Evolutionary conservation across 2,797 vertebrate genomes (phyloP).

Genomic region (Acanthornis magna): DNA sequence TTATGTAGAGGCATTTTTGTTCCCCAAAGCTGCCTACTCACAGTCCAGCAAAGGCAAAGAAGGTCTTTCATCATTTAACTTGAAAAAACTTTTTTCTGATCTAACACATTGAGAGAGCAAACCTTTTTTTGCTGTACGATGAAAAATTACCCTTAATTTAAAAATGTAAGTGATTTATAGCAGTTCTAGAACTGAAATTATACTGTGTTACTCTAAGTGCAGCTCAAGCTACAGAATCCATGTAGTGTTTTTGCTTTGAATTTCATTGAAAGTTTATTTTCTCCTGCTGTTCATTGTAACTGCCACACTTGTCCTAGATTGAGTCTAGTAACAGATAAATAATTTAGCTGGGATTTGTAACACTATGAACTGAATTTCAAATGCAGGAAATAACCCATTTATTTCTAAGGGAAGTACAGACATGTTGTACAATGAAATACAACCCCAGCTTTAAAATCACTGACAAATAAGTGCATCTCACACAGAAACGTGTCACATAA

Average conservation of each 20-base stretch:
- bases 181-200: background rate
- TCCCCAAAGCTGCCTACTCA: background rate
- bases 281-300: background rate
- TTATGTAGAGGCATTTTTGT: background rate
- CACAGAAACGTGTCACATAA: background rate
- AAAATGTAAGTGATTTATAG: background rate
- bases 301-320: background rate
- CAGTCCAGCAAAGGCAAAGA: background rate
- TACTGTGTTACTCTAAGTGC: background rate
- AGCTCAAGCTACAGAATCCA: background rate
- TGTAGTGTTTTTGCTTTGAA: background rate
- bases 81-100: background rate
- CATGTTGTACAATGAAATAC: background rate
- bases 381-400: background rate
- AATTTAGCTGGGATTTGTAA: background rate
- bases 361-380: background rate
- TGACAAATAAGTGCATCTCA: background rate
- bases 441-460: background rate
- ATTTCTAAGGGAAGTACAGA: background rate
- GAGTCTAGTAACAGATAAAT: background rate
- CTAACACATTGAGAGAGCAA: background rate
- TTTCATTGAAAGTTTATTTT: background rate
- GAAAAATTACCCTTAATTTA: background rate
- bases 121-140: background rate
- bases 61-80: background rate